Evolutionary conservation across 2,888 invertebrate genomes (phyloP), one percentile per base, ranked within the genome.

Genomic region (Automeris io): DNA sequence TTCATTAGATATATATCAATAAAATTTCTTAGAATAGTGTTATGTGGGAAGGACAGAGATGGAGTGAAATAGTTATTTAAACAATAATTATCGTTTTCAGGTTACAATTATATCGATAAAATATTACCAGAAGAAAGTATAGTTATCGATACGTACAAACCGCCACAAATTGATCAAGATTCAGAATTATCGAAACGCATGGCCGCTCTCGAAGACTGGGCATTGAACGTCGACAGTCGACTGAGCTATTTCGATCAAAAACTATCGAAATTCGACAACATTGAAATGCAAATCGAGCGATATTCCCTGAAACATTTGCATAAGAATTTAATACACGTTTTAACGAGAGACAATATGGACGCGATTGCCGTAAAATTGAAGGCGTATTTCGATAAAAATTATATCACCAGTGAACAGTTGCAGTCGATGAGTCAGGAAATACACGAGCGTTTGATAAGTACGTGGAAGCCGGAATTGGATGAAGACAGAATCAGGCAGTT

Each of bases 321-420:
- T 43, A 68, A 88, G 16, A 88, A 89, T 39, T 59, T 90, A 8
- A 78, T 90, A 2, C 87, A 88, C 36, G 82, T 89, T 35, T 65
- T 90, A 25, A 88, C 80, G 8, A 74, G 80, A 21, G 68, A 76
- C 13, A 79, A 79, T 39, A 72, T 67, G 19, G 73, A 68, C 1
- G 62, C 57, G 0, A 52, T 88, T 5, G 73, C 88, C 2, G 75
- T 88, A 11, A 87, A 89, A 37, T 54, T 92, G n/a, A 89, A 88
- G 43, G 70, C 72, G 2, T 89, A 90, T 78, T 88, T 92, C 37
- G 87, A 88, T 37, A 82, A 86, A 25, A 78, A 90, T 33, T 91
- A 91, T 46, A 76, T 91, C 8, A 89, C 90, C 4, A 91, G 90
- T 51, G 87, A 89, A n/a, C 88, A 90, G 46, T 71, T 91, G 51